Percentiles rank a stretch among this genome's conserved stretches.
Conservation (phyloP, 2,113 vertebrate species). For the Gallinago jamesoni region DNA sequence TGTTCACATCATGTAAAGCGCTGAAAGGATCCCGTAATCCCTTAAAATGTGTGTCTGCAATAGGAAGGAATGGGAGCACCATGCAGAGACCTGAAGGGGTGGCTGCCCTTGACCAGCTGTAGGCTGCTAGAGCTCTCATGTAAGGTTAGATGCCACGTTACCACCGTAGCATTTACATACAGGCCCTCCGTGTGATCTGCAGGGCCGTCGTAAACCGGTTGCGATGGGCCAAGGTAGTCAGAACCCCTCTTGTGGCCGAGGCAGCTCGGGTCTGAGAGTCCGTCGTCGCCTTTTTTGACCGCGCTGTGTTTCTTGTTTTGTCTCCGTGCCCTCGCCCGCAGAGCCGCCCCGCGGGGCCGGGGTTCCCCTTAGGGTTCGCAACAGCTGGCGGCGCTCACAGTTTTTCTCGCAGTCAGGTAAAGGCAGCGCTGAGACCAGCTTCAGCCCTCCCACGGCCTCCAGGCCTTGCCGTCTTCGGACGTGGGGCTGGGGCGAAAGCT, state of each 20-base stretch:
- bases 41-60: background rate
- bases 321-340: slow-evolving; percentile 66
- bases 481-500: slow-evolving; percentile 20
- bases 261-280: background rate
- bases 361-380: slow-evolving; percentile 83
- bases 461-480: background rate
- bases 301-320: slow-evolving; percentile 66
- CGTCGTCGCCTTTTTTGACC: slow-evolving; percentile 8
- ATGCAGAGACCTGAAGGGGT: background rate
- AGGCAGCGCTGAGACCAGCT: slow-evolving; percentile 22
- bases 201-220: background rate
- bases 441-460: slow-evolving; percentile 28
- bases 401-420: slow-evolving; percentile 95
- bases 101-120: background rate
- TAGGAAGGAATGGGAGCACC: background rate
- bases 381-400: slow-evolving; percentile 87
- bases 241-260: background rate
- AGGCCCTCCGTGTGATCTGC: background rate
- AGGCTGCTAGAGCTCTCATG: background rate
- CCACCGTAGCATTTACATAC: too few species aligned
- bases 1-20: background rate
- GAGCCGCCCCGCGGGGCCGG: slow-evolving; percentile 73
- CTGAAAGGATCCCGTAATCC: background rate
- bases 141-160: too few species aligned
- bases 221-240: background rate